Conservation (phyloP, 2,797 vertebrate genomes). For the Acrocephalus scirpaceus region DNA sequence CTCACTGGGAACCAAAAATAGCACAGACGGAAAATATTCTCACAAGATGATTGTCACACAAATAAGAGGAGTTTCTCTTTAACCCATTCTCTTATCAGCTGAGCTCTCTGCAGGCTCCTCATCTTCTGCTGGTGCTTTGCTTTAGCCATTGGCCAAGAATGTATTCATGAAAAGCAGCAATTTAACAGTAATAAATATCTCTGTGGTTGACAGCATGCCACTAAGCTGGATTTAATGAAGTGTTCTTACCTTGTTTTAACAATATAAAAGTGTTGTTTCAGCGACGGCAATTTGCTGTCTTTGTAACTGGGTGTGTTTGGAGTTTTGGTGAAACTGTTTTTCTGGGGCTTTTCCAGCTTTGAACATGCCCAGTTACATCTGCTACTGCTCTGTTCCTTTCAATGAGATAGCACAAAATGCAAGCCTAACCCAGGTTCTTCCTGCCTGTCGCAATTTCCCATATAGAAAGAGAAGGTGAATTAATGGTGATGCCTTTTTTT, state of each 20-base stretch:
- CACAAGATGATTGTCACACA: slow-evolving; percentile 57
- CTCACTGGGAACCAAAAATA: slow-evolving; percentile 64
- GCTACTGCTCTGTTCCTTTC: background rate
- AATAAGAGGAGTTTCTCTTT: slow-evolving; percentile 58
- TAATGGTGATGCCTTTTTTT: background rate
- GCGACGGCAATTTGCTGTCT: background rate
- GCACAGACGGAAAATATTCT: slow-evolving; percentile 59
- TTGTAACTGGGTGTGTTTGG: background rate
- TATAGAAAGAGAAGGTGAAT: background rate
- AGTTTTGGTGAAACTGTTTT: background rate
- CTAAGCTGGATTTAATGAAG: slow-evolving; percentile 36
- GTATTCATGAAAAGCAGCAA: background rate
- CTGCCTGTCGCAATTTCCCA: slow-evolving; percentile 16
- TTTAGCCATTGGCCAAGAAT: slow-evolving; percentile 1
- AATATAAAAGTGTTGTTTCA: background rate
- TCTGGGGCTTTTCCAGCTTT: background rate
- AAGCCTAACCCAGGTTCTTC: background rate
- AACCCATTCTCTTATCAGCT: slow-evolving; percentile 60
- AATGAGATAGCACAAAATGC: background rate
- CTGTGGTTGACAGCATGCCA: background rate
- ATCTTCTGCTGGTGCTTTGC: background rate
- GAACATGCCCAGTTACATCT: background rate
- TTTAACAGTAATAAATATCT: slow-evolving; percentile 10
- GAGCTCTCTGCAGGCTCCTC: slow-evolving; percentile 20
- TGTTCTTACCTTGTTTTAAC: slow-evolving; percentile 8